Evolutionary conservation across 2,888 invertebrate species (phyloP).

Genomic region (Copidosoma aretas): DNA sequence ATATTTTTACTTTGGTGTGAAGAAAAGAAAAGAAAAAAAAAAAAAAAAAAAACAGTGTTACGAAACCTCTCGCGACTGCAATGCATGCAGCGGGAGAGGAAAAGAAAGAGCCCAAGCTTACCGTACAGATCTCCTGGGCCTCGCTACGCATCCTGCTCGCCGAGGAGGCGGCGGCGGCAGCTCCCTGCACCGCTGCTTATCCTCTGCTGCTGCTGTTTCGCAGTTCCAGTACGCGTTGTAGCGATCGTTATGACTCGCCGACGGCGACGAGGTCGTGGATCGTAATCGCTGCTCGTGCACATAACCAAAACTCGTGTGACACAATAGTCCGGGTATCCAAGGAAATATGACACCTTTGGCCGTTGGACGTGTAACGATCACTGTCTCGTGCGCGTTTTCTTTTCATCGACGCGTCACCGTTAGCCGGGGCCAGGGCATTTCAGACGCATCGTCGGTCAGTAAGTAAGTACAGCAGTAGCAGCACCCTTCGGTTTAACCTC

Average conservation of each 20-base stretch:
- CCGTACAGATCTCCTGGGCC: conserved; percentile 14
- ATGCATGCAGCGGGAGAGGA: background rate
- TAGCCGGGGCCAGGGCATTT: no score
- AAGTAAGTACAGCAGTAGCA: no score
- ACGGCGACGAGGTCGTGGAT: background rate
- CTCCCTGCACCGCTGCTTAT: background rate
- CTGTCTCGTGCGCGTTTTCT: background rate
- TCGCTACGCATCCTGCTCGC: conserved; percentile 45
- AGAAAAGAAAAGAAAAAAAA: background rate
- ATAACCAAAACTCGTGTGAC: background rate
- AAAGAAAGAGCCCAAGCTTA: conserved; percentile 1
- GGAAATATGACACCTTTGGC: background rate
- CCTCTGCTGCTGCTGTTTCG: background rate
- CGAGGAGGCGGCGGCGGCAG: conserved; percentile 27
- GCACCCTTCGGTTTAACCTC: no score
- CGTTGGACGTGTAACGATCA: background rate
- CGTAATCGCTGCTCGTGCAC: background rate
- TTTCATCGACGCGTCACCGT: background rate
- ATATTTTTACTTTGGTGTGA: background rate
- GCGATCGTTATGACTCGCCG: background rate
- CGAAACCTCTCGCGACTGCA: background rate
- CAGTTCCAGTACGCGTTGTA: no score
- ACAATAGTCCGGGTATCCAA: no score
- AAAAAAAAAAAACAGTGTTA: background rate
- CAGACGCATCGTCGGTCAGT: no score